phyloP scores from a whole-genome alignment of 2,888 invertebrate genomes.

The Caenorhabditis sulstoni region DNA sequence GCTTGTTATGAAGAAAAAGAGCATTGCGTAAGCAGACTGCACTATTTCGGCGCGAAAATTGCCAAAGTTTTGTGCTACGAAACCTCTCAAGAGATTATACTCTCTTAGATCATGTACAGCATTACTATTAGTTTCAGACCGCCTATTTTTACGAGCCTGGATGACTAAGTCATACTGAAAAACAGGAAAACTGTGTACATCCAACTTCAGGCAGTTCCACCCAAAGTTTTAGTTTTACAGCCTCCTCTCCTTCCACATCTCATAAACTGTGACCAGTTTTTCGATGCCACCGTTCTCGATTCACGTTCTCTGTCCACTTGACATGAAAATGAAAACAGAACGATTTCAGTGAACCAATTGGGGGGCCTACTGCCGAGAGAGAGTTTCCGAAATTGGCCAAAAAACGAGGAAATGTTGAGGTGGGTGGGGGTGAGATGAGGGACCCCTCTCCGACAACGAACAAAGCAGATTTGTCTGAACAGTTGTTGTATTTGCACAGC shows the following conservation, averaged over 20 bases:
- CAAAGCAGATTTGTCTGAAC: conserved; percentile 28
- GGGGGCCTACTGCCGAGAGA: not conserved
- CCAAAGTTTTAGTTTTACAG: too few species aligned
- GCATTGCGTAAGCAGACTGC: too few species aligned
- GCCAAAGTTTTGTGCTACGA: too few species aligned
- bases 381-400: not conserved
- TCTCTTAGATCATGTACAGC: too few species aligned
- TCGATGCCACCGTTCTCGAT: not conserved
- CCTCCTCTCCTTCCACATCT: not conserved
- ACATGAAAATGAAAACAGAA: not conserved
- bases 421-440: not conserved
- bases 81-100: too few species aligned
- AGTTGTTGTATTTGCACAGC: conserved; percentile 46
- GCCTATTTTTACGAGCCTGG: too few species aligned
- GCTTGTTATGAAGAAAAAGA: too few species aligned
- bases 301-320: conserved; percentile 14
- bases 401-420: not conserved
- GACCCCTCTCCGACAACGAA: not conserved
- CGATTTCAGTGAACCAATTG: conserved; percentile 27
- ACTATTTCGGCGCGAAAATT: too few species aligned
- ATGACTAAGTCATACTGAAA: too few species aligned
- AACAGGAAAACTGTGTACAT: too few species aligned
- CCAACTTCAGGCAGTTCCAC: too few species aligned
- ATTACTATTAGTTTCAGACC: too few species aligned
- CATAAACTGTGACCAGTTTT: conserved; percentile 19